Evolutionary conservation across 2,797 vertebrate species (phyloP), one percentile per base, ranked within the genome.

Genomic region (Gastrophryne carolinensis): DNA sequence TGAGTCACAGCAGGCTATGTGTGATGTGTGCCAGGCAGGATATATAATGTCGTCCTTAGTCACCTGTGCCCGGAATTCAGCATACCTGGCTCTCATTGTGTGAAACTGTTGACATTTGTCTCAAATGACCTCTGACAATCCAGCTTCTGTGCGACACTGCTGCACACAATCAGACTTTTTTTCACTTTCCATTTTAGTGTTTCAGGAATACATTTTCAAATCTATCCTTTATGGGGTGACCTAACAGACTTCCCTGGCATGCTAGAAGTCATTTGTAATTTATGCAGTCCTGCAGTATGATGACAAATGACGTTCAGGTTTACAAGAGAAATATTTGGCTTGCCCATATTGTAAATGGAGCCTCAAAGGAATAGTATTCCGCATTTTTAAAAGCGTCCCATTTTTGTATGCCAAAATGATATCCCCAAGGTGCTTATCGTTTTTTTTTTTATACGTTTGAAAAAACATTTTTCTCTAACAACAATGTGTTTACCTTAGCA

Each of bases 61-160:
- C 72, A 66, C 53, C 61, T 15, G 13, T 29, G 32, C 39, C 23
- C 19, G 62, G 32, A 49, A 66, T 30, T 34, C 41, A 12, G 44
- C 77, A 72, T 74, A 62, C 30, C 69, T 69, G 67, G 26, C 26
- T 79, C 24, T 0, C 3, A 3, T 35, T 79, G 69, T 0, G 0
- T 65, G 67, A 82, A 79, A 60, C 60, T 78, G 69, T 63, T 79
- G 83, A 75, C 68, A 78, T 80, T 27, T 64, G 37, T 75, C 79
- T 84, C 80, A 73, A 68, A 29, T 79, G 67, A 49, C 81, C 13
- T 53, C 34, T 10, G 19, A 84, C 70, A 85, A 79, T 80, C 53
- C 32, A 2, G 58, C 56, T 30, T 78, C 78, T 84, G 75, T 82
- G 34, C 41, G 17, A 12, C 23, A 19, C 78, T 32, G 56, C 47